Evolutionary conservation across 2,888 invertebrate species (phyloP).

Genomic region (Synergus japonicus): DNA sequence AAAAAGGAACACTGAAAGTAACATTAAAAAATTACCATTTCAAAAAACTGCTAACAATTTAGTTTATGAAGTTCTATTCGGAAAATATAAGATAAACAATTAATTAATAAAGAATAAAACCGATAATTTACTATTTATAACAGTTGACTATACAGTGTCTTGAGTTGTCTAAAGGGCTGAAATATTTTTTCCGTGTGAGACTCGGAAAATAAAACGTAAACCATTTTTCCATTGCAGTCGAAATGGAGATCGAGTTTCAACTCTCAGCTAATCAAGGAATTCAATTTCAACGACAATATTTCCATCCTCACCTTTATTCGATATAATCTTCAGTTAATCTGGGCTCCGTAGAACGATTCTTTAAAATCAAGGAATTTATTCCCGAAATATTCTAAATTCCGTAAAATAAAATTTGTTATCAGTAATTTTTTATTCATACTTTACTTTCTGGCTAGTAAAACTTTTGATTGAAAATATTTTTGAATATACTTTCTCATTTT

Average conservation of each 20-base stretch:
- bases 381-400: too few species aligned
- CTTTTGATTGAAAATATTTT: too few species aligned
- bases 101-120: neutral
- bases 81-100: neutral
- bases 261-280: slow-evolving; percentile 8
- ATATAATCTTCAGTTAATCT: neutral
- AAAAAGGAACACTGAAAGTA: neutral
- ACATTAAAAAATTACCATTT: neutral
- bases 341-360: neutral
- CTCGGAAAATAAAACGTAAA: neutral
- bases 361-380: too few species aligned
- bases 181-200: neutral
- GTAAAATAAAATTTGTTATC: too few species aligned
- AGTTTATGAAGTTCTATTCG: neutral
- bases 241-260: slow-evolving; percentile 6
- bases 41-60: neutral
- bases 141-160: neutral
- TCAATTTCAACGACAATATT: slow-evolving; percentile 18
- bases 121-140: neutral
- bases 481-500: too few species aligned
- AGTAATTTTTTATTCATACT: too few species aligned
- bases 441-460: too few species aligned
- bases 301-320: neutral
- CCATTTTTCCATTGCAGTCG: neutral
- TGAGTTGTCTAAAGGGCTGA: neutral